These are phyloP conservation scores for Leptinotarsa tumamoca DNA, from an alignment of 2,888 invertebrate species.

Conservation along the genomic window DNA sequence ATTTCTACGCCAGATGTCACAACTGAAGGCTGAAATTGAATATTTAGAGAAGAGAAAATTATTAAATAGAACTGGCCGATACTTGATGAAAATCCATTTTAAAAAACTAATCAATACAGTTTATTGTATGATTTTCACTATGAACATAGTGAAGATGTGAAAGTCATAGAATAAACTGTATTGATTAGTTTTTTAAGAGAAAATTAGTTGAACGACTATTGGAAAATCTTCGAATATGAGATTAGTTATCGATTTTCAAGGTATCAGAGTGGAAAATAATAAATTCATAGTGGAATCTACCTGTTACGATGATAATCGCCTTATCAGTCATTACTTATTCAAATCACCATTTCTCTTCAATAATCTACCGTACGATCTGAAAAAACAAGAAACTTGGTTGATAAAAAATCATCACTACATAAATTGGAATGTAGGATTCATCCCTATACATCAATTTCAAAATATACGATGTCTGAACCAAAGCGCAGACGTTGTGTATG, in stretches of 20 bases:
- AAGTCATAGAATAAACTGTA: too few species aligned
- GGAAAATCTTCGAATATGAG: not conserved
- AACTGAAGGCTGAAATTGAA: conserved; percentile 18
- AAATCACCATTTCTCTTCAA: conserved; percentile 2
- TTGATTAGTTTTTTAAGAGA: not conserved
- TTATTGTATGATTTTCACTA: too few species aligned
- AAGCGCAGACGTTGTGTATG: not conserved
- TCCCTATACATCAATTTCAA: too few species aligned
- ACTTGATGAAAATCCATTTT: too few species aligned
- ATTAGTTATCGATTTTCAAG: conserved; percentile 19
- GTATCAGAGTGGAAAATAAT: conserved; percentile 5
- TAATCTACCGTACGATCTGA: conserved; percentile 13
- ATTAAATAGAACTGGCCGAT: too few species aligned
- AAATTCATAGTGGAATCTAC: not conserved
- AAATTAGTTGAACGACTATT: conserved; percentile 4
- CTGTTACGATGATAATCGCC: not conserved
- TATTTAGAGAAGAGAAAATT: conserved; percentile 12
- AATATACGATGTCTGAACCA: too few species aligned
- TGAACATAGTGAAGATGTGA: too few species aligned
- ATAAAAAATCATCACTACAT: conserved; percentile 17
- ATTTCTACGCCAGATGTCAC: not conserved
- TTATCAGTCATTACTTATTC: conserved; percentile 9
- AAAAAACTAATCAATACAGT: too few species aligned
- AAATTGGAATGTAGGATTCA: not conserved
- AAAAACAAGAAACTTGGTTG: not conserved